Conservation (phyloP, 2,797 vertebrate species). For the Miichthys miiuy region DNA sequence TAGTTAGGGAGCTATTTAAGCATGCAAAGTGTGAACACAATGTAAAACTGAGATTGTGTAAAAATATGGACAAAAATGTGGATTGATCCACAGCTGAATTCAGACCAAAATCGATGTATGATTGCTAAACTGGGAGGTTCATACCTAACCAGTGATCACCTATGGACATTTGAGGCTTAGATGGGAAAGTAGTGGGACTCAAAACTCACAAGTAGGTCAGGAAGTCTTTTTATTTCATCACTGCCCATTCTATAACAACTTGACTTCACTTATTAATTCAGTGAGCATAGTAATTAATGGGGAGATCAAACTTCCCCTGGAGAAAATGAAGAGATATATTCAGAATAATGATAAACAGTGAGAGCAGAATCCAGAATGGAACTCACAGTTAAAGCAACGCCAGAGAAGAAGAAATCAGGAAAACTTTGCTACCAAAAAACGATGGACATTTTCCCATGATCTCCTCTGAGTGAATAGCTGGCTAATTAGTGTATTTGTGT, state of each 20-base stretch:
- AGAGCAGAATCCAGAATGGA: slow-evolving; percentile 19
- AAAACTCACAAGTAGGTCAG: slow-evolving; percentile 23
- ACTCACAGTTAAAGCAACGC: slow-evolving; percentile 11
- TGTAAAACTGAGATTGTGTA: neutral
- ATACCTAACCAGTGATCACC: neutral
- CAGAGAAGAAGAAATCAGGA: slow-evolving; percentile 31
- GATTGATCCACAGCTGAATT: neutral
- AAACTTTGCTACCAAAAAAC: slow-evolving; percentile 30
- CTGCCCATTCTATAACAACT: slow-evolving; percentile 24
- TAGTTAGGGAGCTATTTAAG: neutral
- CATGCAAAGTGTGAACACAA: neutral
- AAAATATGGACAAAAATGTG: neutral
- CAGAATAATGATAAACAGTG: slow-evolving; percentile 47
- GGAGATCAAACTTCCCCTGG: slow-evolving; percentile 24
- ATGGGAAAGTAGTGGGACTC: neutral
- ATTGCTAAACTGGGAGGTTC: neutral
- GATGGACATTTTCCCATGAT: slow-evolving; percentile 44
- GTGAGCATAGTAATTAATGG: slow-evolving; percentile 45
- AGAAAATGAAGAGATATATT: slow-evolving; percentile 51
- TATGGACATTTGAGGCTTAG: neutral
- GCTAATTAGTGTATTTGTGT: slow-evolving; percentile 45
- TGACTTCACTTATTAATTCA: slow-evolving; percentile 54
- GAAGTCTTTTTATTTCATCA: slow-evolving; percentile 48
- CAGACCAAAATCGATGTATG: neutral
- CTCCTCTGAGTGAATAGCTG: slow-evolving; percentile 38